phyloP scores from a whole-genome alignment of 2,888 invertebrate species.

The Myathropa florea region DNA sequence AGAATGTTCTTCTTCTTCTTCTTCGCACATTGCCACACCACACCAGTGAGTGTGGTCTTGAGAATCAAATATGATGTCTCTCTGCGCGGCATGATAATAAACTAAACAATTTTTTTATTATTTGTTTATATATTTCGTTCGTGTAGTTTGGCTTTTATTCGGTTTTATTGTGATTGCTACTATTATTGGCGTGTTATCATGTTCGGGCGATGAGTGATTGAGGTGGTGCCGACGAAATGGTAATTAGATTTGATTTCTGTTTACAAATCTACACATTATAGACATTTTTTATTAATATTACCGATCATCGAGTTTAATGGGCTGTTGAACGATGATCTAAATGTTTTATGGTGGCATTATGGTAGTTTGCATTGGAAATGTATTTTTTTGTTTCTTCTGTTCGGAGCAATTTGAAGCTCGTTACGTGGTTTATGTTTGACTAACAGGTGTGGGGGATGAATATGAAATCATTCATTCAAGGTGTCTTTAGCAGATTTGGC shows the following conservation, averaged over 20 bases:
- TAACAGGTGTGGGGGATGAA: background rate
- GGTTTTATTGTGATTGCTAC: conserved; percentile 48
- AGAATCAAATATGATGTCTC: background rate
- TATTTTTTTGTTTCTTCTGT: background rate
- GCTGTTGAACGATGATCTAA: conserved; percentile 37
- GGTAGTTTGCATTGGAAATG: conserved; percentile 8
- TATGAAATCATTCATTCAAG: background rate
- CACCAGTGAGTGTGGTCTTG: background rate
- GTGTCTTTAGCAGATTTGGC: background rate
- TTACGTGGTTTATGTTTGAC: background rate
- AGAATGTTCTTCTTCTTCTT: background rate
- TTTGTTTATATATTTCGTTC: conserved; percentile 38
- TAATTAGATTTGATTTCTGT: conserved; percentile 49
- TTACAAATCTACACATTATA: conserved; percentile 39
- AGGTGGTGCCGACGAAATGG: conserved; percentile 46
- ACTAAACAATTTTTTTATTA: conserved; percentile 20
- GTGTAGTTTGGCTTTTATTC: conserved; percentile 32
- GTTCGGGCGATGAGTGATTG: conserved; percentile 48
- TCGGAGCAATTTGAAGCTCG: background rate
- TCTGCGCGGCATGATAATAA: conserved; percentile 40
- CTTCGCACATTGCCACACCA: background rate
- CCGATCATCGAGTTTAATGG: conserved; percentile 34
- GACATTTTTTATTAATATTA: conserved; percentile 41
- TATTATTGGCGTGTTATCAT: conserved; percentile 47
- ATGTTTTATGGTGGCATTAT: conserved; percentile 34